A percentile compares a stretch with the other conserved stretches of the same genome.
These are phyloP conservation scores for Gorsachius goisagi DNA, from an alignment of 2,113 vertebrate genomes.

Conservation along the genomic window DNA sequence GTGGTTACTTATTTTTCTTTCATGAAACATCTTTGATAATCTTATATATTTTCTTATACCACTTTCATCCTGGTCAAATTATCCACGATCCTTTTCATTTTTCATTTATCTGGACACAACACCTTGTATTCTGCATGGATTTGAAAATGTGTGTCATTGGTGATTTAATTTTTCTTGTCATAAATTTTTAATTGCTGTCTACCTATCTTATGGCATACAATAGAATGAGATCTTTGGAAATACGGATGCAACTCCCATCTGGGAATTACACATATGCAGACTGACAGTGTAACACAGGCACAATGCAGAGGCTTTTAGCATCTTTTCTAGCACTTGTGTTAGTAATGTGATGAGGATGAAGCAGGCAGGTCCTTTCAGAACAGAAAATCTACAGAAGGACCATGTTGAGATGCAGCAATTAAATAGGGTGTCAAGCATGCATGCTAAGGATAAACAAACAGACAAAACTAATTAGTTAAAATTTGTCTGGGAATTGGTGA, in stretches of 20 bases:
- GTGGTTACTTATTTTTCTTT: neutral
- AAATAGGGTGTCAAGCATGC: constrained; percentile 10
- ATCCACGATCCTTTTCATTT: neutral
- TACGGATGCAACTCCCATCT: neutral
- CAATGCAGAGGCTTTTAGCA: neutral
- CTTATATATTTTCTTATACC: neutral
- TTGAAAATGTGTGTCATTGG: neutral
- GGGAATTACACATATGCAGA: neutral
- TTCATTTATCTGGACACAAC: constrained; percentile 5
- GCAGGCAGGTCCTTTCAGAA: neutral
- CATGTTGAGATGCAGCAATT: neutral
- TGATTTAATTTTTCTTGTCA: neutral
- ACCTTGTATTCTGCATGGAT: neutral
- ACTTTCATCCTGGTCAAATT: neutral
- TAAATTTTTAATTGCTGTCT: constrained; percentile 38
- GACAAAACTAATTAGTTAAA: constrained; percentile 26
- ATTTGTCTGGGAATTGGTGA: constrained; percentile 17
- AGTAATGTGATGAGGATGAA: neutral
- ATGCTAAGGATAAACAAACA: constrained; percentile 20
- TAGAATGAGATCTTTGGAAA: neutral
- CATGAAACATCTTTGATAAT: neutral
- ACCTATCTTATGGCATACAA: neutral
- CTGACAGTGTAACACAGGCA: neutral
- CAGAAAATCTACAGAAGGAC: neutral
- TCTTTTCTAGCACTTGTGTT: neutral